Base-by-base conservation (phyloP, 2,797 vertebrate species). In the Taenioides sp. region DNA sequence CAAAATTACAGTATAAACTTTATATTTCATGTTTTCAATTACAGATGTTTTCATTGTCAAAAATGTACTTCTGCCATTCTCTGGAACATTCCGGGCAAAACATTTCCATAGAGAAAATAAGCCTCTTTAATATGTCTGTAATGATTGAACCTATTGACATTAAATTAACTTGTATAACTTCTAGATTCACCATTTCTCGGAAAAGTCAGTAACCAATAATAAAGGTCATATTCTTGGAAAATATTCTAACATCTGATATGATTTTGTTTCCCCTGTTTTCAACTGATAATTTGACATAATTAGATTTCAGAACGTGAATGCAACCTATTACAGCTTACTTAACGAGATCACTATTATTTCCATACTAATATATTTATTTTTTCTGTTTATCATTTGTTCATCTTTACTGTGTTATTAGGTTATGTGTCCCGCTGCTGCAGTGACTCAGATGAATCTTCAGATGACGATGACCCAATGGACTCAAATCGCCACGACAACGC, bases 341-440 rank as follows among this genome's bases (percentile, higher is more conserved):
- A 28, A 18, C 9, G 34, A 34, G 28, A 34, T 37, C 20, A 9
- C 12, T 18, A 10, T 62, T 62, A 43, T 52, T 52, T 52, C 31
- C 17, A 7, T 75, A 65, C 62, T 80, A 76, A 83, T 71, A 70
- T 28, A 12, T 64, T 58, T 68, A 5, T 12, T 20, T 12, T 20
- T 63, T 73, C 72, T 81, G 57, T 84, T 49, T 77, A 23, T 80
- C 69, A 22, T 80, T 23, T 69, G 18, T 79, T 16, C 54, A 18
- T 71, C 62, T 71, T 31, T 69, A 50, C 65, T 57, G 28, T 81
- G 60, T 76, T 65, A 57, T 78, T 75, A 99, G 98, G 97, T 78
- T 98, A 99, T 0, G 96, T 96, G 80, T 98, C 97, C 28, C 95
- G 96, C 71, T 94, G 93, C 70, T 96, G 96, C 83, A 99, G 96